These are phyloP conservation scores for Lycocorax pyrrhopterus DNA, from an alignment of 2,113 vertebrate species.

Conservation along the genomic window DNA sequence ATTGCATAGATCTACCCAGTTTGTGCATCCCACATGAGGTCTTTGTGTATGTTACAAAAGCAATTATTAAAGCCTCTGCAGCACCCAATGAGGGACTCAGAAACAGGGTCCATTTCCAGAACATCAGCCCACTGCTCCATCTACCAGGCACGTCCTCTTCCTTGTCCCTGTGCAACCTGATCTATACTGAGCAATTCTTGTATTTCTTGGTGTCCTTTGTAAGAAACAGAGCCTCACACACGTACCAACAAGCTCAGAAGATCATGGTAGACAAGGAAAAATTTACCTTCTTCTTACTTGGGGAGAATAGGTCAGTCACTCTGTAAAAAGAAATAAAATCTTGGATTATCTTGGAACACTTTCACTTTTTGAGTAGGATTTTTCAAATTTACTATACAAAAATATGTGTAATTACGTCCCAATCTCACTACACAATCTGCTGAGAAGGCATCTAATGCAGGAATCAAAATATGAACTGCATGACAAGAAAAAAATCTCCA, in stretches of 20 bases:
- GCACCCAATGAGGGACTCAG: background rate
- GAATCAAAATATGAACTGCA: background rate
- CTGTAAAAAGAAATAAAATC: background rate
- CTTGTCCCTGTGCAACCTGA: background rate
- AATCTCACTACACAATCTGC: background rate
- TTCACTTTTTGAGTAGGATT: background rate
- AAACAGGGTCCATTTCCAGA: background rate
- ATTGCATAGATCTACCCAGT: background rate
- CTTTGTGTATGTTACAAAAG: background rate
- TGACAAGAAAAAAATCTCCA: background rate
- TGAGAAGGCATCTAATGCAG: background rate
- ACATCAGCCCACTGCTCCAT: background rate
- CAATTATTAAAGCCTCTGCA: background rate
- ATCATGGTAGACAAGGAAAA: background rate
- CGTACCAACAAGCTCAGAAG: background rate
- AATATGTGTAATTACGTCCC: background rate
- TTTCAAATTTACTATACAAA: background rate
- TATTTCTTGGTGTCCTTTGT: background rate
- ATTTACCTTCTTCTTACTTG: background rate
- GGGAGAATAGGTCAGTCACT: background rate
- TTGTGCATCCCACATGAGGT: background rate
- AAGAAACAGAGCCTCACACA: background rate
- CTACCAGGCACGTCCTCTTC: background rate
- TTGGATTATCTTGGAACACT: background rate
- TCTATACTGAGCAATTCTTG: background rate